Evolutionary conservation across 2,113 vertebrate genomes (phyloP), one percentile per base, ranked within the genome.

Genomic region (Aythya baeri): DNA sequence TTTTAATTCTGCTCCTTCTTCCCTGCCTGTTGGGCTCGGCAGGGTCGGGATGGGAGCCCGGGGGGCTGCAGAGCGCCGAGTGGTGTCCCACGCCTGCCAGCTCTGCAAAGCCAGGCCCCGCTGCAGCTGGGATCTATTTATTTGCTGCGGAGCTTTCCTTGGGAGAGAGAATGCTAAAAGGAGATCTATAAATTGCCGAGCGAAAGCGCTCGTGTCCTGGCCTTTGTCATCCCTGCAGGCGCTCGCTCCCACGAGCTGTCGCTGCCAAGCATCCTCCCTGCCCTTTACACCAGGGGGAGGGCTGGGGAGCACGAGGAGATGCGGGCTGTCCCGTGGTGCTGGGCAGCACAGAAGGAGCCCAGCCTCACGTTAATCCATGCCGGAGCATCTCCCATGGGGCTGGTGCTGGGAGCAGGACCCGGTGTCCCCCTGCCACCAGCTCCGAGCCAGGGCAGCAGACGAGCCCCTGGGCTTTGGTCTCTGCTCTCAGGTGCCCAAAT

Each of bases 131-230:
- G 74, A 43, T 84, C 77, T 92, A 20, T 93, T 94, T 84, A 34
- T 94, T 94, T 81, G 31, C 77, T 57, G 9, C 27, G 87, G 38
- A 86, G 66, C 73, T 86, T 95, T 92, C 46, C 81, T 91, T 87
- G 55, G 84, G 78, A 74, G 52, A 82, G 74, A 68, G 75, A 78
- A 87, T 63, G 43, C 77, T 72, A 2, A 55, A 61, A 91, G 91
- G 84, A 67, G 36, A 17, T 62, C 68, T 86, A 4, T 80, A 70
- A 88, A 93, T 17, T 66, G 55, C 73, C 66, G 76, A 86, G 73
- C 59, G 80, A 16, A 77, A 86, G 66, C 6, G 1, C 1, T 6
- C n/a, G 73, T 71, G 89, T 84, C 81, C 91, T 95, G 94, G 77
- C 61, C 89, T 95, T 94, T 57, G 20, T 96, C 93, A 78, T 59